A percentile compares a stretch with the other conserved stretches of the same genome.
Evolutionary conservation across 2,113 vertebrate genomes (phyloP).

Genomic region (Cephalopholis sonnerati): DNA sequence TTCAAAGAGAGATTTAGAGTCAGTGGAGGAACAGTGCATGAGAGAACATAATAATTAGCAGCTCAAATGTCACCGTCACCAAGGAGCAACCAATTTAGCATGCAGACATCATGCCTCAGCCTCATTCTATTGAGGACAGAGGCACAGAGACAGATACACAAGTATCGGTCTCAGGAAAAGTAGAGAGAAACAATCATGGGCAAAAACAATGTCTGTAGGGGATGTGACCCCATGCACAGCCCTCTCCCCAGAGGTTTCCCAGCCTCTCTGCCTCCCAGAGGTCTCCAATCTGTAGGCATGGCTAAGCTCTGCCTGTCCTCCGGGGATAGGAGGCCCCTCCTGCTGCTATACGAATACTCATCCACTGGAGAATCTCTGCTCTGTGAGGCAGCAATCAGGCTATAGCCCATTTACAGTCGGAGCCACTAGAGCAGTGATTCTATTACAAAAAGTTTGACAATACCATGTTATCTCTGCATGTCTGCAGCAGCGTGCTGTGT

Average conservation of each 20-base stretch:
- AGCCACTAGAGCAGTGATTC: slow-evolving; percentile 34
- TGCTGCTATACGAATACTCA: slow-evolving; percentile 60
- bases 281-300: slow-evolving; percentile 58
- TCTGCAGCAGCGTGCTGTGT: slow-evolving; percentile 3
- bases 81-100: slow-evolving; percentile 63
- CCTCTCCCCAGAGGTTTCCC: slow-evolving; percentile 40
- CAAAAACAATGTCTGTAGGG: slow-evolving; percentile 58
- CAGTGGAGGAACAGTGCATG: slow-evolving; percentile 57
- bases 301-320: slow-evolving; percentile 50
- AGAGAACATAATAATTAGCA: slow-evolving; percentile 77
- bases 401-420: slow-evolving; percentile 48
- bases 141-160: slow-evolving; percentile 15
- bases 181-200: slow-evolving; percentile 28
- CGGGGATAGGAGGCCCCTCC: slow-evolving; percentile 44
- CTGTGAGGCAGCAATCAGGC: slow-evolving; percentile 52
- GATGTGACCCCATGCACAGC: slow-evolving; percentile 37
- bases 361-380: slow-evolving; percentile 35
- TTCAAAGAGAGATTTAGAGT: slow-evolving; percentile 65
- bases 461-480: slow-evolving; percentile 21
- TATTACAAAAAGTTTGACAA: slow-evolving; percentile 48
- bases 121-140: slow-evolving; percentile 39
- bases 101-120: slow-evolving; percentile 59
- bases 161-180: slow-evolving; percentile 15
- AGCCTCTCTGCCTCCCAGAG: slow-evolving; percentile 60
- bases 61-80: slow-evolving; percentile 77